Base-by-base conservation (phyloP, 2,888 invertebrate species). In the Ichneumoninae sp. region DNA sequence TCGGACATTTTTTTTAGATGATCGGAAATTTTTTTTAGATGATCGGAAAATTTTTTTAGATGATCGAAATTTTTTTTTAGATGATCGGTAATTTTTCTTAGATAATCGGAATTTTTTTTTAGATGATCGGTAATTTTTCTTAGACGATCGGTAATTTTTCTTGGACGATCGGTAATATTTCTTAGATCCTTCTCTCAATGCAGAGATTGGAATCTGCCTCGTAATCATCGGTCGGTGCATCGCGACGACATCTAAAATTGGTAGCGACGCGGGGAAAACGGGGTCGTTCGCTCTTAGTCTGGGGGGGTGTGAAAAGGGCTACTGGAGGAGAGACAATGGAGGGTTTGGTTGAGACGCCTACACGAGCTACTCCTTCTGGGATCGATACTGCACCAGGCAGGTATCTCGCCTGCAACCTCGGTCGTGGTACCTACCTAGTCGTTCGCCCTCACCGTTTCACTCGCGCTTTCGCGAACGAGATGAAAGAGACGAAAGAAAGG, bases 351-450 rank as follows among this genome's bases (percentile, higher is more conserved):
- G 66, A 66, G 66, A 83, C 83, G 66, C 78, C 83, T 68, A 78
- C 78, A 69, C 78, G 73, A 47, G 65, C n/a, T 79, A 63, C 52
- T 66, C 44, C 19, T 65, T 60, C 60, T 74, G 44, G 68, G 83
- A 83, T 83, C 78, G 83, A 83, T 83, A 78, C 73, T 74, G 78
- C 83, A 74, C 73, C 77, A 13, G 66, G 22, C 47, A 19, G 22
- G 26, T 68, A 52, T 60, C 47, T 54, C 36, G 57, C 50, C 73
- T 60, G 30, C 16, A 22, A 57, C 52, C 40, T 77, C 26, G 70
- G 13, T 40, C 54, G 44, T 19, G 4, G 19, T 57, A 19, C n/a
- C 5, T n/a, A 26, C 57, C 57, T 57, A 26, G 10, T 57, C 57
- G 57, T 4, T 57, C 4, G 57, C 57, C 40, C 57, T 60, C 60